These are phyloP conservation scores for Cerceris ruficornis DNA, from an alignment of 2,888 invertebrate genomes.

Conservation along the genomic window DNA sequence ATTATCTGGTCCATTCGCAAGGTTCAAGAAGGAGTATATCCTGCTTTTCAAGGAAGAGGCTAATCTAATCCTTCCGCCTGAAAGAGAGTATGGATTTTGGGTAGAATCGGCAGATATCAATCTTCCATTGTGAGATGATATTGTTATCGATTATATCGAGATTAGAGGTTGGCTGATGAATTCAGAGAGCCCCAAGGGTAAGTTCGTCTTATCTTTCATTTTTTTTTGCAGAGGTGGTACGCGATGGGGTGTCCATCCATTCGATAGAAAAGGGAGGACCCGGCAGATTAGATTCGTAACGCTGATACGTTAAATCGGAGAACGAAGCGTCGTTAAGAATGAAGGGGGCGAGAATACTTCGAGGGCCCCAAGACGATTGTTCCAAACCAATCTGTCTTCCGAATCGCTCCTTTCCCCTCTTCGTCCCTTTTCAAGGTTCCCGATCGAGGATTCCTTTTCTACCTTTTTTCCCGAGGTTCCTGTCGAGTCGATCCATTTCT, in stretches of 20 bases:
- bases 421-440: conserved; percentile 12
- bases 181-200: conserved; percentile 48
- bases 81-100: background rate
- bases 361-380: conserved; percentile 43
- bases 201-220: conserved; percentile 38
- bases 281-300: conserved; percentile 65
- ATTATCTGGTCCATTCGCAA: too few species aligned
- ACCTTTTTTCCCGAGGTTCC: conserved; percentile 14
- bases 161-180: conserved; percentile 73
- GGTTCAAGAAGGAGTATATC: background rate
- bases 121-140: conserved; percentile 69
- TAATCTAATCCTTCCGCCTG: background rate
- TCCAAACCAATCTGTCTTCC: conserved; percentile 60
- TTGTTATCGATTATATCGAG: conserved; percentile 74
- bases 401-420: conserved; percentile 43
- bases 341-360: conserved; percentile 18
- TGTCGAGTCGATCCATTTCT: conserved; percentile 36
- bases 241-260: conserved; percentile 16
- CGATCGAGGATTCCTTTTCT: conserved; percentile 23
- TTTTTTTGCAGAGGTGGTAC: conserved; percentile 11
- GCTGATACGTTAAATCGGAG: conserved; percentile 64
- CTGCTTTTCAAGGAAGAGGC: background rate
- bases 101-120: conserved; percentile 17
- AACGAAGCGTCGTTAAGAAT: conserved; percentile 59
- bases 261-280: conserved; percentile 20